Base-by-base conservation (phyloP, 2,888 invertebrate species). In the Margaritifera margaritifera region DNA sequence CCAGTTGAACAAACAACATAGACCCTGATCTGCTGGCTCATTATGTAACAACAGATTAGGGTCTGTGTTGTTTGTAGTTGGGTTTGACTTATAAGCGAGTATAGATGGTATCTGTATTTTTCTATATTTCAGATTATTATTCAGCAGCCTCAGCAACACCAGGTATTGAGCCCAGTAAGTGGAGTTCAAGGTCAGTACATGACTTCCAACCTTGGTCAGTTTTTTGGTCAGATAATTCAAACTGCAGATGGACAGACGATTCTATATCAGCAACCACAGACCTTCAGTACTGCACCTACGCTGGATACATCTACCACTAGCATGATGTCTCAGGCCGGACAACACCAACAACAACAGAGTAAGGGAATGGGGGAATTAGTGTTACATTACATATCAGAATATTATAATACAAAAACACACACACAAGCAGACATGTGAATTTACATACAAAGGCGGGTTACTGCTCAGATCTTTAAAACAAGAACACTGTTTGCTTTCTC, bases 231-330 rank as follows among this genome's bases (percentile, higher is more conserved):
- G 89, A 91, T 97, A 57, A 94, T 97, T 53, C 97, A 97, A 89
- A 94, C 96, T 0, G 93, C 96, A 0, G 97, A 97, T 90, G 98
- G 98, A 1, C 97, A 97, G 90, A 96, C 97, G 0, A 95, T 95
- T 82, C 93, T 96, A 67, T 96, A 96, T 89, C 97, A 97, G 88
- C 95, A 96, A 0, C 73, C 84, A 6, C 80, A 74, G 57, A 55
- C 68, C 27, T 22, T 57, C 19, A 62, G 61, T 64, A 58, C 60
- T 18, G 57, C 73, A 54, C 58, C 74, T 51, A 69, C 72, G 25
- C 56, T 71, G 52, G 61, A 72, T 50, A 68, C 73, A 55, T 66
- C 70, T n/a, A 54, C 62, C 18, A 52, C 59, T 50, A 61, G 20
- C 52, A 60, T 42, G 67, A 19, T 54, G n/a, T 54, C 51, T 31